A percentile compares a stretch with the other conserved stretches of the same genome.
Conservation (phyloP, 2,113 vertebrate genomes). For the Sclerurus mexicanus region DNA sequence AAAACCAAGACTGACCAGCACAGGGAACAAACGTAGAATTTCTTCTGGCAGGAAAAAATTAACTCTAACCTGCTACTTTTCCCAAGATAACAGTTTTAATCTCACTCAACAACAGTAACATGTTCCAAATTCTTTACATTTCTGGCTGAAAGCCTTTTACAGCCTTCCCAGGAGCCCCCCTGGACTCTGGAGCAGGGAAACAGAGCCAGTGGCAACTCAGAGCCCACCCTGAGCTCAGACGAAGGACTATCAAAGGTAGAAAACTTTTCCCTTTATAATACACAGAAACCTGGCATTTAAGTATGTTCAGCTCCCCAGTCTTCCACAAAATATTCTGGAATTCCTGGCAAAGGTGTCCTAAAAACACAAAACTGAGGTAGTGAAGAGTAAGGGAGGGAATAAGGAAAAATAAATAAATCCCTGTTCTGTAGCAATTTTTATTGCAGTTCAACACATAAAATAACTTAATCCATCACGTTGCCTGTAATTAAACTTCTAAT, state of each 20-base stretch:
- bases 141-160: neutral
- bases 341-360: neutral
- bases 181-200: neutral
- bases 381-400: neutral
- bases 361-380: neutral
- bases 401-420: neutral
- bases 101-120: neutral
- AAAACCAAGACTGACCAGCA: neutral
- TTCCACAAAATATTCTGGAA: neutral
- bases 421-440: neutral
- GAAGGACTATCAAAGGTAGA: neutral
- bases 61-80: too few species aligned
- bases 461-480: neutral
- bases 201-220: neutral
- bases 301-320: neutral
- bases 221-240: neutral
- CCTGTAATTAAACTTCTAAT: accelerated
- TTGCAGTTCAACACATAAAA: neutral
- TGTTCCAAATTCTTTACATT: neutral
- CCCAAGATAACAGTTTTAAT: neutral
- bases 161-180: neutral
- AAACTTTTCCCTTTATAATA: neutral
- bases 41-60: neutral
- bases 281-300: neutral
- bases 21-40: neutral